Base-by-base conservation (phyloP, 2,888 invertebrate species). In the Caenorhabditis drosophilae region DNA sequence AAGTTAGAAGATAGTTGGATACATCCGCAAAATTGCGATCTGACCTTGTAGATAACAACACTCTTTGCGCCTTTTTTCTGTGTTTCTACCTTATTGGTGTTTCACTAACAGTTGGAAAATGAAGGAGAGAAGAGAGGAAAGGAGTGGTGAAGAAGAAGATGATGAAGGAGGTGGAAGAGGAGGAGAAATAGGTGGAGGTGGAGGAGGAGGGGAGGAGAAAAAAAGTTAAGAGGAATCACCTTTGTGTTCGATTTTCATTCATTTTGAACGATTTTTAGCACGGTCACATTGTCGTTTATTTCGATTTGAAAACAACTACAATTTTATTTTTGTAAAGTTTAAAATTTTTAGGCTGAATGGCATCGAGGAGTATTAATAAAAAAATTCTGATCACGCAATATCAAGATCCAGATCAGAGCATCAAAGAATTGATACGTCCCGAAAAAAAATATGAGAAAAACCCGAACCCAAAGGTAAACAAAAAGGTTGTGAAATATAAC, bases 371-470 rank as follows among this genome's bases (percentile, higher is more conserved):
- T 31, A 58, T 53, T 22, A 56, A 56, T 16, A 47, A 52, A 31
- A 56, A 61, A 40, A 56, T 66, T 34, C 31, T 46, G 40, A 59
- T 60, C 46, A 60, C 47, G 27, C 57, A 58, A 16, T 67, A 61
- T 50, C 52, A 57, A 26, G 64, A 69, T 41, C 50, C 69, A 4
- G 52, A 60, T 26, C 40, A 61, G 36, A 66, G 61, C 46, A 69
- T 69, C 44, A 41, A 55, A 44, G 58, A 54, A 31, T 54, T 69
- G 48, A 53, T 69, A 47, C 38, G 57, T 18, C 52, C 64, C 4
- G 68, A 60, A 15, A 69, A 61, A 40, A 69, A 53, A 23, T 69
- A 66, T 54, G 64, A 58, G 25, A 64, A 58, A 49, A 64, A 66
- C 23, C 64, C 57, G 18, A 64, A 58, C 45, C 52, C 59, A 9